phyloP scores from a whole-genome alignment of 2,888 invertebrate species.

The Lepas anatifera region DNA sequence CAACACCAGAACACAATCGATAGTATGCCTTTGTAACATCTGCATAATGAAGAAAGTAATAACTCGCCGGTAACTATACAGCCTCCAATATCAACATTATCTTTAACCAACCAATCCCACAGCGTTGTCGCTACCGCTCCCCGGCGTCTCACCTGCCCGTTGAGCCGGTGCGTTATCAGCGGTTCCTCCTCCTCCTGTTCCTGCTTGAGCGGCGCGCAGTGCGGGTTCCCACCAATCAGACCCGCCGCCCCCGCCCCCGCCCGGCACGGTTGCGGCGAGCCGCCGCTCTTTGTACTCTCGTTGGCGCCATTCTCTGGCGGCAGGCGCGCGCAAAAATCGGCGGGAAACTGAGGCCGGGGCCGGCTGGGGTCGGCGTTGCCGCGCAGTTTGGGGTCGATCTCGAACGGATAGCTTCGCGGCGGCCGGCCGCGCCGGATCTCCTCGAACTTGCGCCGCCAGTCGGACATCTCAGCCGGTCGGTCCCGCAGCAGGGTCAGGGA shows the following conservation, averaged over 20 bases:
- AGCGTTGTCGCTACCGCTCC: neutral
- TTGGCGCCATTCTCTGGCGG: neutral
- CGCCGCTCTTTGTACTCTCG: neutral
- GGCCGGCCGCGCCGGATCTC: neutral
- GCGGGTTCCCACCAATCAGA: too few species aligned
- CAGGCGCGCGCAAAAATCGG: neutral
- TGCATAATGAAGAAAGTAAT: too few species aligned
- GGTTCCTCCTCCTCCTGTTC: neutral
- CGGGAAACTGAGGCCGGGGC: constrained; percentile 1
- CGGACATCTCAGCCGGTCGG: neutral
- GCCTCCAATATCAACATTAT: too few species aligned
- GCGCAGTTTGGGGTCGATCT: constrained; percentile 10
- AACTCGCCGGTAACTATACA: too few species aligned
- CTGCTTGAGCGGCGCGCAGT: neutral
- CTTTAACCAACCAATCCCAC: too few species aligned
- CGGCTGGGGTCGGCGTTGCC: constrained; percentile 9
- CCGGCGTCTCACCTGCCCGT: neutral
- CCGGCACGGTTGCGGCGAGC: neutral
- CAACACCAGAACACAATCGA: too few species aligned
- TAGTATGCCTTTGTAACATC: too few species aligned
- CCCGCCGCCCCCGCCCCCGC: too few species aligned
- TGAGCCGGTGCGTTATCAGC: neutral
- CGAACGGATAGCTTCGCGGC: constrained; percentile 6
- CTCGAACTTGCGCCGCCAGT: constrained; percentile 8
- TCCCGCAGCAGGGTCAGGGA: neutral